Percentiles rank a stretch among this genome's conserved stretches.
phyloP scores from a whole-genome alignment of 30 jellyfish, hydroid and myxozoan species.

The Mastigias papua region DNA sequence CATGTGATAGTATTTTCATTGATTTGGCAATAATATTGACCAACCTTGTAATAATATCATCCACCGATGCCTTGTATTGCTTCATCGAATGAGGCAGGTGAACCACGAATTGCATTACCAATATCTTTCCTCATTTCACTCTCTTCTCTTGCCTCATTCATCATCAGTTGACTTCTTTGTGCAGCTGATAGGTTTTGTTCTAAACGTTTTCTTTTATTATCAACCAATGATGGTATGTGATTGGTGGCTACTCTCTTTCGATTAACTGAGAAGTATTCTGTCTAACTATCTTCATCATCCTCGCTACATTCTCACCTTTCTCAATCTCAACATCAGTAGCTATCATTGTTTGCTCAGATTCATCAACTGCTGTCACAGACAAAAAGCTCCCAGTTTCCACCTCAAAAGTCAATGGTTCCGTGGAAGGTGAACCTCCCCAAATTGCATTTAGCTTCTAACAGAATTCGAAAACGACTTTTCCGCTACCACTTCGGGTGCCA shows the following conservation, averaged over 20 bases:
- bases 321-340: not conserved
- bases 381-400: slow-evolving; percentile 12
- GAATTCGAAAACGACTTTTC: slow-evolving; percentile 46
- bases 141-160: slow-evolving; percentile 46
- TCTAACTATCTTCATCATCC: not conserved
- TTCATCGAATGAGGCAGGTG: slow-evolving; percentile 3
- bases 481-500: slow-evolving; percentile 70
- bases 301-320: not conserved
- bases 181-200: slow-evolving; percentile 50
- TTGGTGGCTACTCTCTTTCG: slow-evolving; percentile 2
- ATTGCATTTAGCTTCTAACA: slow-evolving; percentile 31
- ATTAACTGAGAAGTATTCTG: not conserved
- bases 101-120: slow-evolving; percentile 7
- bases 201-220: slow-evolving; percentile 63
- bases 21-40: not conserved
- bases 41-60: slow-evolving; percentile 1
- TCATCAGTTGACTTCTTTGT: slow-evolving; percentile 30
- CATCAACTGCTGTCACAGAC: slow-evolving; percentile 6
- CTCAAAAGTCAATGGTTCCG: slow-evolving; percentile 34
- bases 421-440: slow-evolving; percentile 72
- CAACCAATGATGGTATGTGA: slow-evolving; percentile 6
- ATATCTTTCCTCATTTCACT: slow-evolving; percentile 24
- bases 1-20: slow-evolving; percentile 7
- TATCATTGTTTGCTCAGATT: not conserved
- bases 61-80: slow-evolving; percentile 1